Evolutionary conservation across 1,140 invertebrate species (phyloP).

Genomic region (Sesamia nonagrioides): DNA sequence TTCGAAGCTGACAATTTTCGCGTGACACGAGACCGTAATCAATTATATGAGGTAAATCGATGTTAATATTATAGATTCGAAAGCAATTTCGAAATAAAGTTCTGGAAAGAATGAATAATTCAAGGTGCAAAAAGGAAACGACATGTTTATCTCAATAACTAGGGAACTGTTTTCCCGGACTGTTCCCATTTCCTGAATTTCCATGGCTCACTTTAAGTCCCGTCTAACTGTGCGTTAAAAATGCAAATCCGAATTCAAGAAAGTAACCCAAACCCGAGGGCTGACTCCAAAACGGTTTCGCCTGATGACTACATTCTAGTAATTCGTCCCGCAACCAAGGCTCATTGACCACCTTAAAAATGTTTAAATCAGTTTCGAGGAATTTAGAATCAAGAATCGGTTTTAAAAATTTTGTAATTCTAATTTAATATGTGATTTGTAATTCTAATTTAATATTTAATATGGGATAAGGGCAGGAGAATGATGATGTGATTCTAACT

Average conservation of each 20-base stretch:
- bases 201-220: neutral
- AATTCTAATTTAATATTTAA: too few species aligned
- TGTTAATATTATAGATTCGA: constrained; percentile 9
- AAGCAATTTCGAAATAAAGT: neutral
- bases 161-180: neutral
- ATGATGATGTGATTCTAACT: neutral
- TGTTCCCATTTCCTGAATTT: neutral
- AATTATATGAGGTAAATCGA: constrained; percentile 13
- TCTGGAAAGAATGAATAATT: neutral
- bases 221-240: constrained; percentile 31
- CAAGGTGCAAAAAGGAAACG: neutral
- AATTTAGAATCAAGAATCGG: neutral
- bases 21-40: constrained; percentile 11
- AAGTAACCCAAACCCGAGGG: neutral
- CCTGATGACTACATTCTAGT: neutral
- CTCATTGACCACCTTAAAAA: neutral
- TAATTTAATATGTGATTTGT: neutral
- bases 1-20: constrained; percentile 9
- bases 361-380: neutral
- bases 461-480: too few species aligned
- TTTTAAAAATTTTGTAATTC: neutral
- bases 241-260: constrained; percentile 27
- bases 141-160: constrained; percentile 8
- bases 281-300: constrained; percentile 1
- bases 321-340: neutral